Evolutionary conservation across 1,140 invertebrate genomes (phyloP), one percentile per base, ranked within the genome.

Genomic region (Meloidogyne floridensis): DNA sequence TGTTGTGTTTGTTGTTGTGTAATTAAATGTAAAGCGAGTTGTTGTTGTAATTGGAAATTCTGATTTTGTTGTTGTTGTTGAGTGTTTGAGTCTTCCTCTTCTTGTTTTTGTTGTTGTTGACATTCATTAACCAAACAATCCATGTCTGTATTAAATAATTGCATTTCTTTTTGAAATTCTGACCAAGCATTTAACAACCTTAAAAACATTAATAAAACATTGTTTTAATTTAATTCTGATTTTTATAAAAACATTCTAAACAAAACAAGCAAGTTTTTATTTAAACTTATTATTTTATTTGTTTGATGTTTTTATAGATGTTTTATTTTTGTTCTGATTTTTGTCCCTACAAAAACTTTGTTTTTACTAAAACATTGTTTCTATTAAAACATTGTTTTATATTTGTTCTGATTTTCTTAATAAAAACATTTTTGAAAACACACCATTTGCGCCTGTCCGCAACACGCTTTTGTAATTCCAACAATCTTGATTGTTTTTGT

Each of bases 11-110:
- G 77, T 51, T 54, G 20, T 80, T 20, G 54, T n/a, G 15, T 65
- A n/a, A 65, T n/a, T 65, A 65, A 65, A 6, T 65, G 59, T n/a
- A 65, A n/a, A 3, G 71, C 69, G 8, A 74, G 32, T 51, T 51
- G 71, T 69, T 53, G 72, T 56, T 81, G 81, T 69, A 59, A 47
- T 18, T 15, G 72, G 3, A 83, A 11, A 11, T 80, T 53, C 18
- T 80, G 80, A 20, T 80, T 75, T 32, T 80, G 75, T 20, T 10
- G 74, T 56, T 80, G 76, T 56, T 81, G 80, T 54, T 81, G 80
- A 7, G 15, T 42, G 15, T 81, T 43, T 51, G 59, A 18, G 6
- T 65, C 59, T 65, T n/a, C 51, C 18, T 72, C 42, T 8, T 43
- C 42, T 32, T 77, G 79, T 13, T 72, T 9, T 81, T 82, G 77